A percentile compares a stretch with the other conserved stretches of the same genome.
These are phyloP conservation scores for Drosophila paramelanica DNA, from an alignment of 2,888 invertebrate species.

Conservation along the genomic window DNA sequence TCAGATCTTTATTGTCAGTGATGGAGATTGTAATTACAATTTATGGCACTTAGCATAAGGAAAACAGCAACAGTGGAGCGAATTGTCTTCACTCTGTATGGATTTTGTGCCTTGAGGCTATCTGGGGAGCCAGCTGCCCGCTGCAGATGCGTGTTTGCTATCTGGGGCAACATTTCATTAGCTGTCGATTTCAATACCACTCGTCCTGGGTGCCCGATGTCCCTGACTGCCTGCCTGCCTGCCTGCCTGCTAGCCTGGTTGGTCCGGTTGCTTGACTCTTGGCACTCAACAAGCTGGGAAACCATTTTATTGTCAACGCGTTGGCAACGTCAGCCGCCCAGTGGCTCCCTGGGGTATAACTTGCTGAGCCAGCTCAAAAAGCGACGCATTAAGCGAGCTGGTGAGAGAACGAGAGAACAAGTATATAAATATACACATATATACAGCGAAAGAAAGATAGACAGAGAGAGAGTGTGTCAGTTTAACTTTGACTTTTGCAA, in stretches of 20 bases:
- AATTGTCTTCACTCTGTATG: conserved; percentile 7
- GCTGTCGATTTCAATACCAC: conserved; percentile 59
- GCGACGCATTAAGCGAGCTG: neutral
- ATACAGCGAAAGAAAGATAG: too few species aligned
- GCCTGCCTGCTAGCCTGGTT: neutral
- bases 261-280: conserved; percentile 10
- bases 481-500: conserved; percentile 47
- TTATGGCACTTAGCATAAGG: conserved; percentile 40
- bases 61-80: conserved; percentile 8
- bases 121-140: conserved; percentile 19
- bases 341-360: conserved; percentile 45
- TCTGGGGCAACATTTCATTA: conserved; percentile 54
- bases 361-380: conserved; percentile 52
- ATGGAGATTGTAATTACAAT: conserved; percentile 45
- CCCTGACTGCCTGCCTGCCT: neutral
- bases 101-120: neutral
- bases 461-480: conserved; percentile 2
- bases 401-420: neutral
- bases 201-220: conserved; percentile 14
- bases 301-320: conserved; percentile 49
- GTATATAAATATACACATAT: too few species aligned
- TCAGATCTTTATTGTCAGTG: neutral
- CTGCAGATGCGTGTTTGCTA: conserved; percentile 29
- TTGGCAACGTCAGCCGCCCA: conserved; percentile 46
- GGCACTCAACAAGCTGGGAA: conserved; percentile 42